phyloP scores from a whole-genome alignment of 2,113 vertebrate genomes.

The Microtus oregoni region DNA sequence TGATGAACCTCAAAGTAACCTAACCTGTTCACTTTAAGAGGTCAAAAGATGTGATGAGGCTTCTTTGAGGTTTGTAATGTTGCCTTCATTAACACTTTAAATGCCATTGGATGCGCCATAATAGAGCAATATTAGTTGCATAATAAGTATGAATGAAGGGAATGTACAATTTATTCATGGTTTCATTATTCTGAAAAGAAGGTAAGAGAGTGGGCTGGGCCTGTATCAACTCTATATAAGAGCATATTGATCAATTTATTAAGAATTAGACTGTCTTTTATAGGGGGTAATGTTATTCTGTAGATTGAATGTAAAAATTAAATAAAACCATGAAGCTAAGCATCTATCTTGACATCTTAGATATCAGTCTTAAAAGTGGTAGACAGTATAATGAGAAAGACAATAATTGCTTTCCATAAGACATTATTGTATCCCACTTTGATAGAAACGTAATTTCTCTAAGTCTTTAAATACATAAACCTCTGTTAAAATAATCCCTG shows the following conservation, averaged over 20 bases:
- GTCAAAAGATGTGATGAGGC: background rate
- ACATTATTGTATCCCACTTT: background rate
- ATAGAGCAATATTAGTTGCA: background rate
- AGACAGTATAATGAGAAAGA: background rate
- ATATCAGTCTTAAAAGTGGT: background rate
- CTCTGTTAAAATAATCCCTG: conserved; percentile 43
- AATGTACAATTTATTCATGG: background rate
- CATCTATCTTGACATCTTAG: background rate
- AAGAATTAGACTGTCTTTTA: conserved; percentile 5
- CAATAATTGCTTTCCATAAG: background rate
- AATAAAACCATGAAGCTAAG: background rate
- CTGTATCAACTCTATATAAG: background rate
- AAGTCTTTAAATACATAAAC: background rate
- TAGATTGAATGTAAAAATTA: conserved; percentile 13
- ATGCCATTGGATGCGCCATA: background rate
- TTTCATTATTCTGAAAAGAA: conserved; percentile 35
- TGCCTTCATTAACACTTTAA: conserved; percentile 23
- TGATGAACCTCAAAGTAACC: background rate
- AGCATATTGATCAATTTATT: background rate
- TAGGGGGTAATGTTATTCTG: background rate
- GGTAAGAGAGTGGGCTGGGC: background rate
- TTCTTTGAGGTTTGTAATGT: background rate
- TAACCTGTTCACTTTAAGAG: background rate
- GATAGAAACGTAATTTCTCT: background rate
- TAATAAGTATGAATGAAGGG: background rate